These are phyloP conservation scores for Chondrilla cf. caribensis DNA, from an alignment of 37 sponge, comb jelly and placozoan species.

Conservation along the genomic window DNA sequence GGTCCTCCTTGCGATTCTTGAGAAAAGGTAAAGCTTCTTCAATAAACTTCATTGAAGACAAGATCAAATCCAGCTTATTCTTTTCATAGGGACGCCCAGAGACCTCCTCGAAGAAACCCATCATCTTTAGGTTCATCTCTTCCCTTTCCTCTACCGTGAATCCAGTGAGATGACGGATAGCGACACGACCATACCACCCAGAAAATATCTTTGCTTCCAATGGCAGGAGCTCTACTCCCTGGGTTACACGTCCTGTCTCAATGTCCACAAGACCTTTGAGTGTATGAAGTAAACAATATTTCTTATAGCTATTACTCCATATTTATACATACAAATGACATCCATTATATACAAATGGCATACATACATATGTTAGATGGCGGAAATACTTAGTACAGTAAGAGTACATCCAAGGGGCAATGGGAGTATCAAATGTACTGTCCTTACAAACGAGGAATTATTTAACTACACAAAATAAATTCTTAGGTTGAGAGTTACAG, in stretches of 20 bases:
- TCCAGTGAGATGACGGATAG: constrained; percentile 55
- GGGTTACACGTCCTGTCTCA: constrained; percentile 50
- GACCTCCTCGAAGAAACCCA: constrained; percentile 52
- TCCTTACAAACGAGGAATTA: no score
- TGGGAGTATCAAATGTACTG: no score
- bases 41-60: constrained; percentile 53
- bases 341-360: no score
- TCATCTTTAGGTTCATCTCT: constrained; percentile 43
- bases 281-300: neutral
- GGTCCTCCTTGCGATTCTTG: constrained; percentile 61
- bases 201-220: constrained; percentile 68
- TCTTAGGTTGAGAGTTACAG: no score
- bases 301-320: no score
- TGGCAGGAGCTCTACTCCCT: constrained; percentile 76
- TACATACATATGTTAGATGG: no score
- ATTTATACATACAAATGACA: no score
- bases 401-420: no score
- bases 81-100: constrained; percentile 67
- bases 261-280: constrained; percentile 66
- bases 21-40: constrained; percentile 60
- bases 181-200: constrained; percentile 76
- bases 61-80: constrained; percentile 56
- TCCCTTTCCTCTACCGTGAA: constrained; percentile 39
- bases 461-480: no score
- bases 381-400: no score